Conservation (phyloP, 2,113 vertebrate species). For the Romanogobio albipinnatus region DNA sequence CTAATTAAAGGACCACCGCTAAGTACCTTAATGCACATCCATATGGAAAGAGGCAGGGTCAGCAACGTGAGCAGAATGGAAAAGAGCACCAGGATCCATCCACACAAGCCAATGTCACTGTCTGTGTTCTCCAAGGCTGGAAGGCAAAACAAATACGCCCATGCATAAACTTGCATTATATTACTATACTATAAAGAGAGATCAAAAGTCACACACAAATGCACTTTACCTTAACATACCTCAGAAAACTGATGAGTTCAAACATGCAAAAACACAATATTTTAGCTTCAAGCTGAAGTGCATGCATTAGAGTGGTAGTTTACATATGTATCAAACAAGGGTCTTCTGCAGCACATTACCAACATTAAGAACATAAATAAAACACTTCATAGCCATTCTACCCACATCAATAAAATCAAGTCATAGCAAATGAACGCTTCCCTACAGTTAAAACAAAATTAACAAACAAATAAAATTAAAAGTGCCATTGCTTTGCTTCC, state of each 20-base stretch:
- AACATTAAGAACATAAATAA: neutral
- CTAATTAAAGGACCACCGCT: neutral
- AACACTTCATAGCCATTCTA: neutral
- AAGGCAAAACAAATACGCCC: neutral
- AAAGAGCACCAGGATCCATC: constrained; percentile 81
- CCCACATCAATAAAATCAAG: neutral
- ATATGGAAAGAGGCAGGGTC: constrained; percentile 89
- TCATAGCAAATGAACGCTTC: neutral
- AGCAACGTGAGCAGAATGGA: constrained; percentile 78
- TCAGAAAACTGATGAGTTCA: neutral
- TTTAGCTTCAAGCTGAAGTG: neutral
- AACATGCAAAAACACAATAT: neutral
- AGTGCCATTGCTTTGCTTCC: neutral
- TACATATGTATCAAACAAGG: neutral
- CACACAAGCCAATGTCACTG: constrained; percentile 78
- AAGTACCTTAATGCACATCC: constrained; percentile 95
- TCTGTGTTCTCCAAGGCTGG: constrained; percentile 64
- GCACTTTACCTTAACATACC: neutral
- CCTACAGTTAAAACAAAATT: neutral
- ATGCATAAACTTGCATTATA: neutral
- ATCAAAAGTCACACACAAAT: neutral
- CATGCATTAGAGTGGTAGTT: constrained; percentile 6
- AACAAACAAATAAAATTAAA: neutral
- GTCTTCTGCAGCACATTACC: neutral
- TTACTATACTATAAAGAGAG: neutral